Conservation (phyloP, 1,140 invertebrate genomes). For the Medauroidea extradentata region DNA sequence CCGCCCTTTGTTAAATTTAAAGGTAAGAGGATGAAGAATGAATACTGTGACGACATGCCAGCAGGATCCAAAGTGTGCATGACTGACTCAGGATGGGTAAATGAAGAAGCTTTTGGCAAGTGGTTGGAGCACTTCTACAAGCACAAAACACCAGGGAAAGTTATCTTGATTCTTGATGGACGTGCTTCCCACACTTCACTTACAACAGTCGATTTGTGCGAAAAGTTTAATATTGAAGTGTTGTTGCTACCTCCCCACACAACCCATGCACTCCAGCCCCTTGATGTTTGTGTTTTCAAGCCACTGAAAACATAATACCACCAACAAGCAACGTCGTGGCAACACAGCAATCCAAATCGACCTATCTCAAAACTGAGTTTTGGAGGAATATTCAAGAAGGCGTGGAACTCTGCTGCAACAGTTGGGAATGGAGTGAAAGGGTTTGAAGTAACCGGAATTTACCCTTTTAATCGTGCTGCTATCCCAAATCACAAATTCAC, state of each 20-base stretch:
- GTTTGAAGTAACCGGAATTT: conserved; percentile 24
- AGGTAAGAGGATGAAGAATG: background rate
- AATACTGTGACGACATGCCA: background rate
- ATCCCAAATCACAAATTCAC: conserved; percentile 13
- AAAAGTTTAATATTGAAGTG: conserved; percentile 29
- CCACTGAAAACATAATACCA: conserved; percentile 27
- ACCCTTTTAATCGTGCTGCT: conserved; percentile 21
- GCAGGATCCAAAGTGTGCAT: background rate
- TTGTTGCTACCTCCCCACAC: conserved; percentile 39
- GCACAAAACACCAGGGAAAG: background rate
- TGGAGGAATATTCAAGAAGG: conserved; percentile 19
- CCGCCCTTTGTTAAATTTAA: background rate
- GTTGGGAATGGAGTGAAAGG: conserved; percentile 20
- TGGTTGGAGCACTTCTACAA: background rate
- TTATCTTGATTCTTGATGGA: background rate
- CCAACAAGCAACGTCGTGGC: conserved; percentile 9
- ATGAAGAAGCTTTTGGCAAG: background rate
- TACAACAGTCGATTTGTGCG: too few relatives aligned
- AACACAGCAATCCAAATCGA: background rate
- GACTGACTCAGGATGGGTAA: background rate
- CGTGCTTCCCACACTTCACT: background rate
- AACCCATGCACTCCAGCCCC: conserved; percentile 37
- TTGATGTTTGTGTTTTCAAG: conserved; percentile 35
- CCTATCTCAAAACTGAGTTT: background rate
- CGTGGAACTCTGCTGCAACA: conserved; percentile 20